These are phyloP conservation scores for Pterostichus madidus DNA, from an alignment of 2,888 invertebrate species.

Conservation along the genomic window DNA sequence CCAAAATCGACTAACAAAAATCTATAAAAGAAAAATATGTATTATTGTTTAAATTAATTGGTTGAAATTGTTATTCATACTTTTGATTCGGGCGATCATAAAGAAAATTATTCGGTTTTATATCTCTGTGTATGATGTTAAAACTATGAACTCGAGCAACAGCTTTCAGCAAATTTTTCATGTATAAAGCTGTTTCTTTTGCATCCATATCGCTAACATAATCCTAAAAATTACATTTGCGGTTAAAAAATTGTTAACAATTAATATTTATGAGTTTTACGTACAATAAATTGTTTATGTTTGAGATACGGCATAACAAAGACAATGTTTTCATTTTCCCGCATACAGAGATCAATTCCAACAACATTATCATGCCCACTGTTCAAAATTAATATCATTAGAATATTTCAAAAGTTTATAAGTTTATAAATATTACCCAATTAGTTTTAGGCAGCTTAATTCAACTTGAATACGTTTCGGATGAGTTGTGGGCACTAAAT, in stretches of 20 bases:
- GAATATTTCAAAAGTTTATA: neutral
- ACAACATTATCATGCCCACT: constrained; percentile 91
- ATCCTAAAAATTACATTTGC: constrained; percentile 78
- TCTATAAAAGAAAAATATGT: constrained; percentile 74
- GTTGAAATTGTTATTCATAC: constrained; percentile 73
- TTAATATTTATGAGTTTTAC: constrained; percentile 69
- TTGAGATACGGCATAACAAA: constrained; percentile 94
- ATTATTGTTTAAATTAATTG: constrained; percentile 31
- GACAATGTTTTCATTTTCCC: constrained; percentile 88
- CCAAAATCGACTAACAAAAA: constrained; percentile 94
- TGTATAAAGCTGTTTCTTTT: constrained; percentile 86
- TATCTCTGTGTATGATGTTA: constrained; percentile 92
- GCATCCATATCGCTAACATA: constrained; percentile 86
- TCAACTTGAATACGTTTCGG: constrained; percentile 90
- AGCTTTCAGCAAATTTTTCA: constrained; percentile 89
- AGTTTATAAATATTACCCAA: constrained; percentile 80
- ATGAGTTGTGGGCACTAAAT: constrained; percentile 92
- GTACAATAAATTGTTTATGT: constrained; percentile 88
- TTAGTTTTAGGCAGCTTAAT: constrained; percentile 87
- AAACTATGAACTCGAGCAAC: constrained; percentile 89
- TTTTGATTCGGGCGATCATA: constrained; percentile 86
- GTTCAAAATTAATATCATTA: constrained; percentile 72
- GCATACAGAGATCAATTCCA: constrained; percentile 87
- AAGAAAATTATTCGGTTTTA: constrained; percentile 95
- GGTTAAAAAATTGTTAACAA: constrained; percentile 40